Base-by-base conservation (phyloP, 2,113 vertebrate genomes). In the Brienomyrus longianalis region DNA sequence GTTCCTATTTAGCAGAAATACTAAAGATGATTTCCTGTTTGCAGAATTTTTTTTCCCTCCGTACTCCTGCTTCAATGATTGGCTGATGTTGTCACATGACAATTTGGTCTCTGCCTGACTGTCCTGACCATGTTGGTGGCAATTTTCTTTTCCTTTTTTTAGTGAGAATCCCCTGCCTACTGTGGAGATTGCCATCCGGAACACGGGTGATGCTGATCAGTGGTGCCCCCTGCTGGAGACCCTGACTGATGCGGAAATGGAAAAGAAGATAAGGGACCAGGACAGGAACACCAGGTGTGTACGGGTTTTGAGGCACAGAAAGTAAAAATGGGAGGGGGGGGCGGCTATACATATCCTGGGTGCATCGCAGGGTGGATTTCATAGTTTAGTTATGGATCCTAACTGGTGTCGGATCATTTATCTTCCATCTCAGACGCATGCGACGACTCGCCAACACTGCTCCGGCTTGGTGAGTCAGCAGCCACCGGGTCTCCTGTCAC, bases 221-320 rank as follows among this genome's bases (percentile, higher is more conserved):
- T 99, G 98, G 98, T 99, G 98, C 94, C 98, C 98, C 4, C 96
- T 99, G 77, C 96, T 99, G 91, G 98, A 99, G 96, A 99, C 98
- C 0, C 96, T 99, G 90, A 99, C 98, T 0, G 98, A 99, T 0
- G 98, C 98, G 0, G 98, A 99, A 93, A 99, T 99, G 98, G 98
- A 99, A 93, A 99, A 99, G 94, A 99, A 99, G 94, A 99, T 99
- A 92, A 93, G 98, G 86, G 98, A 99, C 93, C 98, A 99, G 94
- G 98, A 99, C 95, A 96, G 98, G 92, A 99, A 99, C 92, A 99
- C 98, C 4, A 98, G 98, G 98, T 99, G 93, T 99, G 83, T 96
- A 99, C 98, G 0, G 95, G 99, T 90, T 99, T 98, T 0, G 98
- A 99, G 0, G 98, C 98, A 0, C 98, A 99, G 93, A 99, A 99